A percentile compares a stretch with the other conserved stretches of the same genome.
Evolutionary conservation across 2,888 invertebrate species (phyloP).

Genomic region (Coecobrya sp.): DNA sequence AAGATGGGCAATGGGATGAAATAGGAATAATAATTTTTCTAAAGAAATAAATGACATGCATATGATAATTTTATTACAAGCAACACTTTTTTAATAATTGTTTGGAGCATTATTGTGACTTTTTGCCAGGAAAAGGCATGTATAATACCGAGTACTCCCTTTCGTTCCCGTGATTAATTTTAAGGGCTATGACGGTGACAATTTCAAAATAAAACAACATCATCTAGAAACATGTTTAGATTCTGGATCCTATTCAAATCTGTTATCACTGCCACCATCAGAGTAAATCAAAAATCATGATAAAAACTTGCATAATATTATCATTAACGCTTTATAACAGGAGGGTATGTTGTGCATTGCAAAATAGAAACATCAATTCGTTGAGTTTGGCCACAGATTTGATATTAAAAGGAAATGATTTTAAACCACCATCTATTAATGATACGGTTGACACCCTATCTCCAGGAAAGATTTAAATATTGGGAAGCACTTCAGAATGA

Average conservation of each 20-base stretch:
- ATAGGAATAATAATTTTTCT: not conserved
- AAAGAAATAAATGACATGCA: conserved; percentile 9
- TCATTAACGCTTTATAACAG: conserved; percentile 38
- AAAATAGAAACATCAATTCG: not conserved
- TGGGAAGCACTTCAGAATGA: no score
- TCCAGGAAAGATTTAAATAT: no score
- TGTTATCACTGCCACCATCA: conserved; percentile 62
- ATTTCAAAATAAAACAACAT: conserved; percentile 25
- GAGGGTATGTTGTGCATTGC: not conserved
- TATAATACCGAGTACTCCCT: no score
- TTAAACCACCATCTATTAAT: no score
- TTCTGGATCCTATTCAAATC: not conserved
- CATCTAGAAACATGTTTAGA: not conserved
- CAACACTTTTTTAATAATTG: not conserved
- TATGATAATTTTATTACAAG: not conserved
- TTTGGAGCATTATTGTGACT: not conserved
- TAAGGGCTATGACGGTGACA: not conserved
- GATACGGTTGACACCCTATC: no score
- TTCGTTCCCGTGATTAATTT: conserved; percentile 14
- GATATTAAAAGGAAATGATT: no score
- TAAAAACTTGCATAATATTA: conserved; percentile 54
- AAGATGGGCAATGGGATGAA: no score
- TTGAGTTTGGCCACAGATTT: not conserved
- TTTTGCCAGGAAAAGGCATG: no score
- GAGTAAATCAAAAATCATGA: not conserved